These are phyloP conservation scores for Zaprionus ornatus DNA, from an alignment of 1,140 invertebrate species.

Conservation along the genomic window DNA sequence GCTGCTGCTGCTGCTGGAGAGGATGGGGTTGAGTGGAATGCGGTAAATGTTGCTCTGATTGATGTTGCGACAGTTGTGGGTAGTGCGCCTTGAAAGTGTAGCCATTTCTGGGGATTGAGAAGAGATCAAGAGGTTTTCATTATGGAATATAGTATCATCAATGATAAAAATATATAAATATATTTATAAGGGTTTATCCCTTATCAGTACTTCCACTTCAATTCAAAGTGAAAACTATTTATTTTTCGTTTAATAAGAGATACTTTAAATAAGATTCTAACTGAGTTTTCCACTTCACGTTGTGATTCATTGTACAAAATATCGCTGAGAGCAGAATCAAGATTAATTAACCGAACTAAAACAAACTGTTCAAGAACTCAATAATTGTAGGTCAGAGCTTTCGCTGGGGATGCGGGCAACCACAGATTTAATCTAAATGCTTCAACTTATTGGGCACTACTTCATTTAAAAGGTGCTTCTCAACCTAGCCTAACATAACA, in stretches of 20 bases:
- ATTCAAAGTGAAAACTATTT: no score
- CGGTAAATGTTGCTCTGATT: slow-evolving; percentile 18
- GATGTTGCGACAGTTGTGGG: slow-evolving; percentile 40
- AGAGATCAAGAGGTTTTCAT: background rate
- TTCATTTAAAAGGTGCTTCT: background rate
- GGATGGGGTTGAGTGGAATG: slow-evolving; percentile 15
- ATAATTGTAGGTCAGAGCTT: slow-evolving; percentile 1
- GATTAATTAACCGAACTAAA: background rate
- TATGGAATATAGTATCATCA: background rate
- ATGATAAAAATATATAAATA: no score
- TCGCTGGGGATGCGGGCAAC: slow-evolving; percentile 7
- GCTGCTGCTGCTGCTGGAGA: slow-evolving; percentile 27
- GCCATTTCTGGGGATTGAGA: slow-evolving; percentile 62
- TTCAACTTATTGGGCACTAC: background rate
- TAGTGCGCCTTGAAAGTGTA: slow-evolving; percentile 71
- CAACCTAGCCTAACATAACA: background rate
- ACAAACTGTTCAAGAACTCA: background rate
- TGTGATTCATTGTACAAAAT: slow-evolving; percentile 1
- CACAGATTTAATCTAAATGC: background rate
- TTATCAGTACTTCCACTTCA: no score
- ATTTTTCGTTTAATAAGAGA: no score
- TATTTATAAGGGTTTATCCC: no score
- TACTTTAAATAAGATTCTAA: background rate
- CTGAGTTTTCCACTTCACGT: background rate
- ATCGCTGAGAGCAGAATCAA: background rate